Conservation (phyloP, 2,888 invertebrate genomes). For the Tipula vernalis region DNA sequence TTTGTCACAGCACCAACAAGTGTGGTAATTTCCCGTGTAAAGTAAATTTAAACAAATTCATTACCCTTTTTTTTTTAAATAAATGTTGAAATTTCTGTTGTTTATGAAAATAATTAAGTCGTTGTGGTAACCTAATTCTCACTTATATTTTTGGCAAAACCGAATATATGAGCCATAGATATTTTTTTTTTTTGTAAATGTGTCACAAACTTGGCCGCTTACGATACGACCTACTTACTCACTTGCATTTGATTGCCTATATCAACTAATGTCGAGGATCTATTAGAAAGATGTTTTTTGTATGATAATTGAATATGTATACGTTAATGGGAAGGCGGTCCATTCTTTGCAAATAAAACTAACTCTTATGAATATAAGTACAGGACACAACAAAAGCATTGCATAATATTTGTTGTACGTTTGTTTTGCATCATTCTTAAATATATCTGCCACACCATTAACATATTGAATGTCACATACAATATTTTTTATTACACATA, state of each 20-base stretch:
- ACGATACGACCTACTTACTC: too few species aligned
- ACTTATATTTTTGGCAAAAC: background rate
- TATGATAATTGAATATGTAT: too few species aligned
- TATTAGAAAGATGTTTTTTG: too few species aligned
- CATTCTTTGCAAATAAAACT: too few species aligned
- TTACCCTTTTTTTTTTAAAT: background rate
- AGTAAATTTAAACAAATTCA: background rate
- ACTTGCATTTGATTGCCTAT: too few species aligned
- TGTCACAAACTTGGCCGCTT: too few species aligned
- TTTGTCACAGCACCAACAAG: background rate
- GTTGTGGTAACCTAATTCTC: background rate
- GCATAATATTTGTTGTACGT: background rate
- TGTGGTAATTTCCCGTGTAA: background rate
- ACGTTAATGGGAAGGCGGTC: too few species aligned
- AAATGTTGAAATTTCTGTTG: too few species aligned
- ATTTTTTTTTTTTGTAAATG: too few species aligned
- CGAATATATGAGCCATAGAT: too few species aligned
- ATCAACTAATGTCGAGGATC: too few species aligned
- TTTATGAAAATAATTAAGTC: too few species aligned
- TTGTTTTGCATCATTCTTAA: background rate
- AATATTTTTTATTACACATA: background rate
- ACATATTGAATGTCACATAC: background rate
- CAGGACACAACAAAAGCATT: background rate
- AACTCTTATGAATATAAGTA: background rate
- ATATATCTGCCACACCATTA: background rate